These are phyloP conservation scores for Dolichomitus sp. DNA, from an alignment of 2,888 invertebrate species.

Conservation along the genomic window DNA sequence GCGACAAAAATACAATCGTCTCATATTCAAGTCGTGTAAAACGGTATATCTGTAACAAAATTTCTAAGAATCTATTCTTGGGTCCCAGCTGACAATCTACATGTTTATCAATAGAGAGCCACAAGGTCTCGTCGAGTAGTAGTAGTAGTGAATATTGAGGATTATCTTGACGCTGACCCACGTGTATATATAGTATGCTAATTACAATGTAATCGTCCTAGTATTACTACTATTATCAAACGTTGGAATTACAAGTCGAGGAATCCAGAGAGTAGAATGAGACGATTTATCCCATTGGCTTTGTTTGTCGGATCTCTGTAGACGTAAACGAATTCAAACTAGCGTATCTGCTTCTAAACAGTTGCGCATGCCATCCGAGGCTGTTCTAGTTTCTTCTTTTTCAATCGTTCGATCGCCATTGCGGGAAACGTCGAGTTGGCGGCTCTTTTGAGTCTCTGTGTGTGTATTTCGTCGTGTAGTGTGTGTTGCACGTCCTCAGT, in stretches of 20 bases:
- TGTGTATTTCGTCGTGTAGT: neutral
- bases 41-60: neutral
- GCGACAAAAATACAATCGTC: neutral
- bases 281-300: slow-evolving; percentile 34
- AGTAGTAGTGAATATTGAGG: slow-evolving; percentile 5
- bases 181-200: slow-evolving; percentile 16
- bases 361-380: slow-evolving; percentile 8
- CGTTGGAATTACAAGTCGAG: neutral
- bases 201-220: slow-evolving; percentile 25
- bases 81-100: neutral
- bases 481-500: neutral
- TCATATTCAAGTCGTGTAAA: neutral
- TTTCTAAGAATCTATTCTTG: neutral
- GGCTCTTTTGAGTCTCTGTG: neutral
- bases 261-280: slow-evolving; percentile 7
- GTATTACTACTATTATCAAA: slow-evolving; percentile 10
- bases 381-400: slow-evolving; percentile 8
- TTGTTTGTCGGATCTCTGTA: neutral
- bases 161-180: slow-evolving; percentile 21
- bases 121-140: slow-evolving; percentile 17
- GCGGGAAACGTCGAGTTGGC: slow-evolving; percentile 11
- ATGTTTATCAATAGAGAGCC: slow-evolving; percentile 25
- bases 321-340: slow-evolving; percentile 12
- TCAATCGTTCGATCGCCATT: slow-evolving; percentile 40
- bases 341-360: slow-evolving; percentile 15